phyloP scores from a whole-genome alignment of 92 coral and sea anemone genomes.

The Chrysogorgia sp. region DNA sequence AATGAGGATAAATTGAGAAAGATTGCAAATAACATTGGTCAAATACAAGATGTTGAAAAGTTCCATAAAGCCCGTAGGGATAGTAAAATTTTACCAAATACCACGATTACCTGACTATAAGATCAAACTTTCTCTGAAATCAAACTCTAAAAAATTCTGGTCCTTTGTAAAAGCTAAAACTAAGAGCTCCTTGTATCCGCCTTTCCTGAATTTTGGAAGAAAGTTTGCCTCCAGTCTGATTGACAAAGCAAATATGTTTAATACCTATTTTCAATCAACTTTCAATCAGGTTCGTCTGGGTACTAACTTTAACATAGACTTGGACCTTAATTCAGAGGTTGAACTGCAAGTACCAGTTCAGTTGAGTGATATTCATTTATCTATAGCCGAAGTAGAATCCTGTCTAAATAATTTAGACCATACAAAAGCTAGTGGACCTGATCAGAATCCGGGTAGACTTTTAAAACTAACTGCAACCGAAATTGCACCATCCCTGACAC shows the following conservation, averaged over 20 bases:
- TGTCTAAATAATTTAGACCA: not conserved
- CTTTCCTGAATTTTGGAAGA: not conserved
- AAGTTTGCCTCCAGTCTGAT: not conserved
- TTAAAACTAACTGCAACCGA: not conserved
- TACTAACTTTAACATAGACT: not conserved
- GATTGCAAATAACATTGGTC: not conserved
- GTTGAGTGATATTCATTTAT: conserved; percentile 28
- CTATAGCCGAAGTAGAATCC: conserved; percentile 32
- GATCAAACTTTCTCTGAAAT: not conserved
- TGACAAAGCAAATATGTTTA: not conserved
- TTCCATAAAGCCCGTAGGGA: not conserved
- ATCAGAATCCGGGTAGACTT: not conserved
- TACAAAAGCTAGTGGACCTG: conserved; percentile 3
- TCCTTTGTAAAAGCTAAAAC: conserved; percentile 1
- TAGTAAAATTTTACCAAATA: conserved; percentile 4
- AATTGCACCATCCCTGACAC: not conserved
- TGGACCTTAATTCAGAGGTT: not conserved
- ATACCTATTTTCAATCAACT: not conserved
- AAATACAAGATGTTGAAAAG: not conserved
- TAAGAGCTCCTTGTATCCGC: not conserved
- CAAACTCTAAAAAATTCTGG: not conserved
- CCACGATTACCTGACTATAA: not conserved
- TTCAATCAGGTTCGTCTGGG: not conserved
- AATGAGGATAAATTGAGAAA: not conserved
- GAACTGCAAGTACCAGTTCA: not conserved